phyloP scores from a whole-genome alignment of 2,113 vertebrate genomes.

The Grantiella picta region DNA sequence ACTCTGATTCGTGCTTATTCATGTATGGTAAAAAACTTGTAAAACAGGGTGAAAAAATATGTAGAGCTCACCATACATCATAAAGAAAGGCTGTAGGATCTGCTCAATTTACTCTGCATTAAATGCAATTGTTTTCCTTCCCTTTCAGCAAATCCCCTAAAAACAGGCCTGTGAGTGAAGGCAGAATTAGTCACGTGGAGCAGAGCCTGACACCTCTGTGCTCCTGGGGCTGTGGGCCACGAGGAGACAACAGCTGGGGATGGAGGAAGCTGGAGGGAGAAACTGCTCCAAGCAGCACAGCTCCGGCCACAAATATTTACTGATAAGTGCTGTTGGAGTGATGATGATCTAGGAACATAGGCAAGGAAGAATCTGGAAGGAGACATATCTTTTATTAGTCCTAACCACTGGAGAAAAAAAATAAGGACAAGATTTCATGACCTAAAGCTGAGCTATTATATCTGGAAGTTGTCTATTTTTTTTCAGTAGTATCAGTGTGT shows the following conservation, averaged over 20 bases:
- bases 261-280: background rate
- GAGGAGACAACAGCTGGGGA: background rate
- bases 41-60: background rate
- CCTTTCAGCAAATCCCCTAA: background rate
- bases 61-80: background rate
- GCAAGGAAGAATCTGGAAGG: background rate
- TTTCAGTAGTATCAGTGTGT: background rate
- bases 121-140: background rate
- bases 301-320: background rate
- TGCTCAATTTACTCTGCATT: background rate
- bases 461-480: background rate
- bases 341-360: background rate
- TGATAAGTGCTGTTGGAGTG: background rate
- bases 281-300: accelerated
- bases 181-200: background rate
- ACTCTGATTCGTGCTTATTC: background rate
- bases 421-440: background rate
- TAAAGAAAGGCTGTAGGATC: background rate
- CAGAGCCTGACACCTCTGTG: background rate
- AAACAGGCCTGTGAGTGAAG: background rate
- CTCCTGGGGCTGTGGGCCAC: background rate
- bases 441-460: background rate
- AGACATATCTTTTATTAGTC: background rate
- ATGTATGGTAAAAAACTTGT: background rate
- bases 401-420: background rate